Percentiles rank a stretch among this genome's conserved stretches.
These are phyloP conservation scores for Excalfactoria chinensis DNA, from an alignment of 2,113 vertebrate genomes.

Conservation along the genomic window DNA sequence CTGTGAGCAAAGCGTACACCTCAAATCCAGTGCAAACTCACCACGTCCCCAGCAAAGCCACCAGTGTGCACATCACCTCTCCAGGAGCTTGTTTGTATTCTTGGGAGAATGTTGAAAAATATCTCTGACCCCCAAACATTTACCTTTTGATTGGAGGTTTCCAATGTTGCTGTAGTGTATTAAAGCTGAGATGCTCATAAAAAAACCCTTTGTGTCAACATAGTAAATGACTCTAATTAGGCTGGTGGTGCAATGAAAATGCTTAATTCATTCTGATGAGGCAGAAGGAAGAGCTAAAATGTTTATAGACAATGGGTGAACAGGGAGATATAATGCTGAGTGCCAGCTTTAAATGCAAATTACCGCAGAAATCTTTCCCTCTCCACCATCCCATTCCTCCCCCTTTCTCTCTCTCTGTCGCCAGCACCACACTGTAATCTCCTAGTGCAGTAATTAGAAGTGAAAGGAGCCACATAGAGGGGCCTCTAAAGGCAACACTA, in stretches of 20 bases:
- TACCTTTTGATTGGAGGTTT: conserved; percentile 75
- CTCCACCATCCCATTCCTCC: conserved; percentile 69
- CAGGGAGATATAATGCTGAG: conserved; percentile 80
- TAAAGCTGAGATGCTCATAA: conserved; percentile 76
- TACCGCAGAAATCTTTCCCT: conserved; percentile 71
- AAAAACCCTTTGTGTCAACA: conserved; percentile 77
- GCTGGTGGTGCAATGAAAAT: conserved; percentile 77
- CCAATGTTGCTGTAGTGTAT: conserved; percentile 72
- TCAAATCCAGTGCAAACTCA: neutral
- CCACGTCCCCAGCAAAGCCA: neutral
- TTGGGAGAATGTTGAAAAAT: conserved; percentile 72
- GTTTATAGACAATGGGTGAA: conserved; percentile 81
- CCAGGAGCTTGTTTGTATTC: conserved; percentile 61
- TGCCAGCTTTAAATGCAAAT: conserved; percentile 80
- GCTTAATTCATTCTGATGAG: conserved; percentile 79
- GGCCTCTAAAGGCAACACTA: conserved; percentile 66
- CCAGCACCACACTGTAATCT: conserved; percentile 72
- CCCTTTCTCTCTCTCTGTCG: conserved; percentile 57
- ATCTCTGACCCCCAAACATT: conserved; percentile 71
- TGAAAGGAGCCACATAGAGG: conserved; percentile 71
- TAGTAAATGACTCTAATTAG: conserved; percentile 80
- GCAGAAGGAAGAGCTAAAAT: conserved; percentile 79
- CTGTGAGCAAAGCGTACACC: neutral
- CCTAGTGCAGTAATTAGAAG: conserved; percentile 74
- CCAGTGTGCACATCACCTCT: neutral